Evolutionary conservation across 2,113 vertebrate genomes (phyloP), one percentile per base, ranked within the genome.

Genomic region (Neolamprologus variostigma): DNA sequence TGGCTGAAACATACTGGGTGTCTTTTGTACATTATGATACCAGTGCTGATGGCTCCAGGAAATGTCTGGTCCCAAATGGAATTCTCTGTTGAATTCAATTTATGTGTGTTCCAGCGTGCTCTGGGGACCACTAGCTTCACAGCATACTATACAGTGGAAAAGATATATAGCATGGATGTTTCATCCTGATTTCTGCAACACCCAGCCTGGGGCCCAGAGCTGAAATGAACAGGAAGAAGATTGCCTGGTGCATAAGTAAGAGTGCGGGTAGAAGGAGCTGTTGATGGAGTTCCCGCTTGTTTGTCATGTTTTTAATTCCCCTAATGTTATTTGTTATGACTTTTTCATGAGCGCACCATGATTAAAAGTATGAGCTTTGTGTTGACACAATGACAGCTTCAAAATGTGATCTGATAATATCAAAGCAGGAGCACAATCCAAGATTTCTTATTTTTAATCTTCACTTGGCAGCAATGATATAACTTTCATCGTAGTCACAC

Each of bases 21-120:
- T 86, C 85, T 92, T 94, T 93, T 90, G 80, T 82, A 89, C 68
- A 82, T 87, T 92, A 89, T 85, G 76, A 85, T 78, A 87, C 59
- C 54, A 83, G 82, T 26, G 50, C 66, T 91, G 86, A 90, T 90
- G 89, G 89, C 93, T 91, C 17, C 26, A 86, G 92, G 92, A 92
- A 90, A 91, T 80, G 88, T 91, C 90, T 92, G 35, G 81, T 91
- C 85, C 86, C 86, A 89, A 91, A 92, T 92, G 87, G 76, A 92
- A 93, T 90, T 83, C 83, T 86, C 88, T 88, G 31, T 78, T 87
- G 86, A 95, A 91, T 92, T 91, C 23, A 87, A 84, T 90, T 93
- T 84, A 84, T 78, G 83, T 87, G 87, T 78, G 82, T 89, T 79
- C 87, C 81, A 9, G 76, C 1, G 6, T 40, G 78, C 92, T 91